Conservation (phyloP, 1,140 invertebrate species). For the Belonocnema kinseyi region DNA sequence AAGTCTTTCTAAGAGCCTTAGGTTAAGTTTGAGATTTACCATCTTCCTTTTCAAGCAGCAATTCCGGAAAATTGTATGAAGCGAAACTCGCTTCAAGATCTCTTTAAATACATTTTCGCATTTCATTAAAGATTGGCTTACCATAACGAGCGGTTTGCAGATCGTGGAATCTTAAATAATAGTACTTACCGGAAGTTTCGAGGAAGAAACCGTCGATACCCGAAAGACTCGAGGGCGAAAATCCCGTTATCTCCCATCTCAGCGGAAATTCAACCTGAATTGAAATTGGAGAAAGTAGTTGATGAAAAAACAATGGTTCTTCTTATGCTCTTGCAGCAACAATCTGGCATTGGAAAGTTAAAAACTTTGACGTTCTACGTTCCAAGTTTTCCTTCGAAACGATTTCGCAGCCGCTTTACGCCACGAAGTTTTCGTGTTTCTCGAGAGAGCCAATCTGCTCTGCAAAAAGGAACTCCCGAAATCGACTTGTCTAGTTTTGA, state of each 20-base stretch:
- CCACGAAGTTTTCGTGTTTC: conserved; percentile 10
- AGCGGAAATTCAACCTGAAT: background rate
- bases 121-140: too few species aligned
- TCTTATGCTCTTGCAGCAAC: conserved; percentile 8
- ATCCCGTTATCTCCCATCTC: conserved; percentile 7
- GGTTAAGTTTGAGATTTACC: too few species aligned
- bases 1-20: too few species aligned
- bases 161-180: conserved; percentile 6
- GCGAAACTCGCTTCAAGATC: too few species aligned
- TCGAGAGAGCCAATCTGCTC: background rate
- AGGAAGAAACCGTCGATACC: background rate
- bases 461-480: conserved; percentile 9
- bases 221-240: background rate
- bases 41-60: too few species aligned
- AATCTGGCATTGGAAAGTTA: conserved; percentile 15
- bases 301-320: background rate
- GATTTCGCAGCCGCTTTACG: conserved; percentile 6
- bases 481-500: conserved; percentile 15
- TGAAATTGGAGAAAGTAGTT: conserved; percentile 14
- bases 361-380: conserved; percentile 14
- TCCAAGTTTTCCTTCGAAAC: conserved; percentile 20
- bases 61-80: too few species aligned
- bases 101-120: too few species aligned
- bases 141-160: background rate
- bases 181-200: background rate